These are phyloP conservation scores for Sebastes umbrosus DNA, from an alignment of 2,797 vertebrate species.

Conservation along the genomic window DNA sequence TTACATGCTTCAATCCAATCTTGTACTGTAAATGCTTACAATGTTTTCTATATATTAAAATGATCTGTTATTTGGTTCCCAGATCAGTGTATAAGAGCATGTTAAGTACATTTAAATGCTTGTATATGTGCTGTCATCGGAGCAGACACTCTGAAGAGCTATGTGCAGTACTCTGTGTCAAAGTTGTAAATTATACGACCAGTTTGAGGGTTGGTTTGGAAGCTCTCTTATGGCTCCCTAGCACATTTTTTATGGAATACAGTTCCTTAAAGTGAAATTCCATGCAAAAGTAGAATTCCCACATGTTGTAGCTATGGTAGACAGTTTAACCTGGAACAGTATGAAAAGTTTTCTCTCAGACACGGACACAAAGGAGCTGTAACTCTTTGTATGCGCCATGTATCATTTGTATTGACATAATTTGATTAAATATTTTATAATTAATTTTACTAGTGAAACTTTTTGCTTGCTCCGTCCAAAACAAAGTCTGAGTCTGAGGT, in stretches of 20 bases:
- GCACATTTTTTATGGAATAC: constrained; percentile 47
- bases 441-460: not conserved
- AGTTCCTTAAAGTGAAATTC: constrained; percentile 50
- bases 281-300: constrained; percentile 48
- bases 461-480: not conserved
- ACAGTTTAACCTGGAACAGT: constrained; percentile 28
- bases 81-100: not conserved
- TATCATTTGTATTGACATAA: not conserved
- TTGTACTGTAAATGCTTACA: not conserved
- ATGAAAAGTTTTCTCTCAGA: constrained; percentile 2
- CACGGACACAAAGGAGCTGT: not conserved
- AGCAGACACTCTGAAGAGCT: constrained; percentile 35
- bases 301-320: constrained; percentile 24
- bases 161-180: constrained; percentile 34
- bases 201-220: constrained; percentile 38
- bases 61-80: constrained; percentile 5
- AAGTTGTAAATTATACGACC: constrained; percentile 50
- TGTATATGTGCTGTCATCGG: constrained; percentile 39
- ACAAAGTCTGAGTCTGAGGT: not conserved
- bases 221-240: constrained; percentile 16
- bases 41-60: not conserved
- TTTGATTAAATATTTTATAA: not conserved
- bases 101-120: constrained; percentile 27
- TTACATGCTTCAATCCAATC: not conserved
- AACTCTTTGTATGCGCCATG: not conserved